These are phyloP conservation scores for Notolabrus celidotus DNA, from an alignment of 2,797 vertebrate genomes.

Conservation along the genomic window DNA sequence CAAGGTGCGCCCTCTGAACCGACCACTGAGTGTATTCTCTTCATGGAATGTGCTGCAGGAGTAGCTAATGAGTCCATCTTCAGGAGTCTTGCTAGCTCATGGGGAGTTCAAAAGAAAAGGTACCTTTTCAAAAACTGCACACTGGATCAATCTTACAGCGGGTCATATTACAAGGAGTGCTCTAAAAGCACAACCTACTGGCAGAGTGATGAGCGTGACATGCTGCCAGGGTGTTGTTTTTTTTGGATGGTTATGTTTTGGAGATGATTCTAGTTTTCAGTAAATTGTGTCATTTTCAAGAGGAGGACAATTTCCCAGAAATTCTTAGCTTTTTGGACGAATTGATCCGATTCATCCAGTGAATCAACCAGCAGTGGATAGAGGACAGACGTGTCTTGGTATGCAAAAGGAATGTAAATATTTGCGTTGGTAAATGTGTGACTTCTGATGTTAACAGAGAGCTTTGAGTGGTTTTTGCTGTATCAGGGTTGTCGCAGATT, in stretches of 20 bases:
- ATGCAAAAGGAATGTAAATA: neutral
- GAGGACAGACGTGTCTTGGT: neutral
- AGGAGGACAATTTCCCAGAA: neutral
- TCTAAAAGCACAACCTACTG: slow-evolving; percentile 4
- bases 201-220: neutral
- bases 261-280: too few relatives aligned
- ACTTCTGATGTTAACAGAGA: slow-evolving; percentile 24
- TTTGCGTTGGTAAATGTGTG: too few relatives aligned
- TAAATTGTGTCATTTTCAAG: too few relatives aligned
- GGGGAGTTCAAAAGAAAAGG: too few relatives aligned
- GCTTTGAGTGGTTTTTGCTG: slow-evolving; percentile 6
- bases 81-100: too few relatives aligned
- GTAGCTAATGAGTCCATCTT: too few relatives aligned
- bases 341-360: neutral
- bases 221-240: neutral
- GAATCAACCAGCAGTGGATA: too few relatives aligned
- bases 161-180: neutral
- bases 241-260: too few relatives aligned
- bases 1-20: too few relatives aligned
- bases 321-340: neutral
- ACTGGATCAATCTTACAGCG: slow-evolving; percentile 1
- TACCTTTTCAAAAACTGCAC: too few relatives aligned
- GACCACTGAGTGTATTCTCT: too few relatives aligned
- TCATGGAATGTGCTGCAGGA: too few relatives aligned
- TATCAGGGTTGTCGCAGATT: slow-evolving; percentile 42